Percentiles rank a stretch among this genome's conserved stretches.
Conservation (phyloP, 1,140 invertebrate species). For the Leptinotarsa lineolata region DNA sequence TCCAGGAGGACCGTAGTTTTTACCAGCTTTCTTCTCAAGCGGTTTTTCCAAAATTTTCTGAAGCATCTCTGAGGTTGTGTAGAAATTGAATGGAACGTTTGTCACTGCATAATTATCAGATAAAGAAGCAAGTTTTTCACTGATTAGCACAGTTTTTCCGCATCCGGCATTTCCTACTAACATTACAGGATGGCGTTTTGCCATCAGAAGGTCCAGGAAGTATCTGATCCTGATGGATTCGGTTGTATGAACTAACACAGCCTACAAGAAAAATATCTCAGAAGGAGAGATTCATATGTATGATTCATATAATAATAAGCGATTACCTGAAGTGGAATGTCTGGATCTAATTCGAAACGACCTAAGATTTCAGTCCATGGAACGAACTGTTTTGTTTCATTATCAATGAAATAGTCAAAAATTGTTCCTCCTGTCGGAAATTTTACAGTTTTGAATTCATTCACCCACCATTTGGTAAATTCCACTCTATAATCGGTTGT, state of each 20-base stretch:
- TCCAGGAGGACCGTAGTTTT: conserved; percentile 94
- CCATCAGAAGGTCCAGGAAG: conserved; percentile 89
- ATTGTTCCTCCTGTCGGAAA: conserved; percentile 90
- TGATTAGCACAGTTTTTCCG: conserved; percentile 87
- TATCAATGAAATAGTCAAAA: conserved; percentile 94
- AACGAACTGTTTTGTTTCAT: conserved; percentile 86
- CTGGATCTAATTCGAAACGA: conserved; percentile 89
- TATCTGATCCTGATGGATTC: conserved; percentile 89
- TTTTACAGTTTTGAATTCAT: conserved; percentile 94
- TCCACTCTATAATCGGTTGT: conserved; percentile 75
- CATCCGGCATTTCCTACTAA: conserved; percentile 89
- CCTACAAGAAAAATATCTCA: conserved; percentile 59
- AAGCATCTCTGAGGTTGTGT: conserved; percentile 94
- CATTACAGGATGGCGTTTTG: conserved; percentile 88
- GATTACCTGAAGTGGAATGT: conserved; percentile 83
- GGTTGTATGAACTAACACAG: conserved; percentile 88
- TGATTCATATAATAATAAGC: too few species aligned
- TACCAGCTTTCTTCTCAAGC: conserved; percentile 95
- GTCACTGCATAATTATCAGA: conserved; percentile 86
- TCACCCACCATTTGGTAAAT: conserved; percentile 97
- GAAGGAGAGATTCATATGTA: too few species aligned
- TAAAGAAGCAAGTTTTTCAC: conserved; percentile 81
- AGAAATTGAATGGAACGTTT: conserved; percentile 96
- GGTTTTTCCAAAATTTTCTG: conserved; percentile 94
- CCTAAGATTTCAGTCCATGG: conserved; percentile 88